phyloP scores from a whole-genome alignment of 2,797 vertebrate species.

The Lerista edwardsae region DNA sequence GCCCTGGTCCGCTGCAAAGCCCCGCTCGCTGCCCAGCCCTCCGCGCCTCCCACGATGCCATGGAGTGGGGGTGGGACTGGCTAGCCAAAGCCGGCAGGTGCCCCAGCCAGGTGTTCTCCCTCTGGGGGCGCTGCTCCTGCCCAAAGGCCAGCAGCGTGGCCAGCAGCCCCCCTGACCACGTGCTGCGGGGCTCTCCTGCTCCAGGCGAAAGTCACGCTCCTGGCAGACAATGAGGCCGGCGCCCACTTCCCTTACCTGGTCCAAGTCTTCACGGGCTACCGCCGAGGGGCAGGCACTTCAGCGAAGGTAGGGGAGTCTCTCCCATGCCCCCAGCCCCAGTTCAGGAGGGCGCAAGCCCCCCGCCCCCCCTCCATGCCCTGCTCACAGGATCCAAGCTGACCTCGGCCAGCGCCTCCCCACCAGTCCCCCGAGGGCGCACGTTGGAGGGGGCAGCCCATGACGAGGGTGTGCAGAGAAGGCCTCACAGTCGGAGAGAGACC shows the following conservation, averaged over 20 bases:
- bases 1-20: too few species aligned
- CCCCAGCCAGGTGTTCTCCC: too few species aligned
- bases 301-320: constrained; percentile 75
- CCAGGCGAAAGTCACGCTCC: constrained; percentile 84
- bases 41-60: neutral
- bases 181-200: constrained; percentile 8
- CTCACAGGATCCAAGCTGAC: neutral
- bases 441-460: too few species aligned
- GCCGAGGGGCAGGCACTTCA: constrained; percentile 81
- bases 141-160: too few species aligned
- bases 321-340: neutral
- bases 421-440: too few species aligned
- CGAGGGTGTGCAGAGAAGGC: neutral
- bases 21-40: neutral
- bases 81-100: too few species aligned
- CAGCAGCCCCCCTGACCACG: neutral
- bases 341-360: neutral
- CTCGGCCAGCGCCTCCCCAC: neutral
- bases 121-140: too few species aligned
- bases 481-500: neutral
- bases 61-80: too few species aligned
- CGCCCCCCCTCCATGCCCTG: too few species aligned
- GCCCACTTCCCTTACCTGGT: constrained; percentile 83
- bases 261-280: constrained; percentile 82
- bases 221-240: constrained; percentile 82